Base-by-base conservation (phyloP, 2,113 vertebrate species). In the Brachyistius frenatus region DNA sequence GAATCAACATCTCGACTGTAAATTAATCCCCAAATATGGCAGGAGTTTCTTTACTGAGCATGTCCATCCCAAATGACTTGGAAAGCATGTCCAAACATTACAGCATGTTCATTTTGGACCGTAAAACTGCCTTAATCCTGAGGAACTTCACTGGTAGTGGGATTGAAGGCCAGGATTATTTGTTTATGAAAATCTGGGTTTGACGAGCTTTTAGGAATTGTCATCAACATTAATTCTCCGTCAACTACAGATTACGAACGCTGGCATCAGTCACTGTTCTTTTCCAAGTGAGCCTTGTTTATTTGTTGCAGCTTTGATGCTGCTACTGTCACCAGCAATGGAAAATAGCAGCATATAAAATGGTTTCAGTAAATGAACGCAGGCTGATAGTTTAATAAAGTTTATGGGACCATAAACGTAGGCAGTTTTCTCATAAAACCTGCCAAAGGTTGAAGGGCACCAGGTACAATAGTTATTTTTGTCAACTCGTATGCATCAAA, bases 11-110 rank as follows among this genome's bases (percentile, higher is more conserved):
- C 72, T 86, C 71, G 37, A 77, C 86, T 66, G 73, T 81, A 82
- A 90, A 89, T 84, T 55, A 90, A 89, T 88, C 87, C 80, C 64
- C 44, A 69, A 81, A 88, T 65, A 68, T 84, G 80, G 77, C 84
- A 77, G 50, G 62, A 66, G 76, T 67, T 86, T 73, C 41, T 66
- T 66, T 71, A 56, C 58, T 46, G 2, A 82, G 53, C 64, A 66
- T 60, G 72, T 79, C 44, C 52, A 47, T 80, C 82, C 75, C 36
- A 37, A 63, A 80, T 68, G 66, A 56, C n/a, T 79, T 3, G 0
- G 61, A 50, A 77, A 54, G 65, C 50, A n/a, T 55, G 65, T 85
- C 68, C 56, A 80, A 76, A 83, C 64, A 66, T 73, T 54, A 36
- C 53, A 67, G 62, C 50, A 33, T 73, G 50, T 67, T 87, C 3